Percentiles rank a stretch among this genome's conserved stretches.
Conservation (phyloP, 2,888 invertebrate species). For the Zele albiditarsus region DNA sequence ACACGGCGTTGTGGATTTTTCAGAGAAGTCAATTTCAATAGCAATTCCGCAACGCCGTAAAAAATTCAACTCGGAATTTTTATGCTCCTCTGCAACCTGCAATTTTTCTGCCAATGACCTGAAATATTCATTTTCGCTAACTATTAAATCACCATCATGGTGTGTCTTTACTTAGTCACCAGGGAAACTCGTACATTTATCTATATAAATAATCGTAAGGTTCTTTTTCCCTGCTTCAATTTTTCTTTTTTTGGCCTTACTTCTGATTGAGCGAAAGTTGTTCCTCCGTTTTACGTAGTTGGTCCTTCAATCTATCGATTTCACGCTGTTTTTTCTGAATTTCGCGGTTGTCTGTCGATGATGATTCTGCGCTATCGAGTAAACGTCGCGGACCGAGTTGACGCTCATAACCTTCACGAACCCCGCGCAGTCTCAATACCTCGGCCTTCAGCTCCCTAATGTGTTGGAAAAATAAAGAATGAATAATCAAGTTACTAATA, state of each 20-base stretch:
- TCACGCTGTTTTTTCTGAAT: conserved; percentile 73
- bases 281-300: conserved; percentile 77
- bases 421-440: conserved; percentile 79
- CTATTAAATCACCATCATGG: conserved; percentile 17
- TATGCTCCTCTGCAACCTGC: conserved; percentile 73
- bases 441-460: conserved; percentile 79
- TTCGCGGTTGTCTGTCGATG: conserved; percentile 42
- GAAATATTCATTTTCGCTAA: conserved; percentile 50
- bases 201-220: conserved; percentile 70
- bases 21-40: conserved; percentile 71
- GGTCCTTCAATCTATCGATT: conserved; percentile 77
- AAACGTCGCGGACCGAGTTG: conserved; percentile 63
- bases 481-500: neutral
- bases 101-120: conserved; percentile 74
- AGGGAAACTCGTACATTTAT: neutral
- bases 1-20: conserved; percentile 74
- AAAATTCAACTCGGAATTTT: conserved; percentile 74
- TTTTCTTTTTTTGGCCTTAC: conserved; percentile 57
- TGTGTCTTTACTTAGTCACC: neutral
- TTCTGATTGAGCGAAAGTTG: conserved; percentile 77
- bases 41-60: conserved; percentile 77
- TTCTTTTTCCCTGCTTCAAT: conserved; percentile 69
- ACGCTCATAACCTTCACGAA: conserved; percentile 77
- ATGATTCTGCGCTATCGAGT: conserved; percentile 51
- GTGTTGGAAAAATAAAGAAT: conserved; percentile 30